Evolutionary conservation across 2,797 vertebrate genomes (phyloP), one percentile per base, ranked within the genome.

Genomic region (Thamnophis elegans): DNA sequence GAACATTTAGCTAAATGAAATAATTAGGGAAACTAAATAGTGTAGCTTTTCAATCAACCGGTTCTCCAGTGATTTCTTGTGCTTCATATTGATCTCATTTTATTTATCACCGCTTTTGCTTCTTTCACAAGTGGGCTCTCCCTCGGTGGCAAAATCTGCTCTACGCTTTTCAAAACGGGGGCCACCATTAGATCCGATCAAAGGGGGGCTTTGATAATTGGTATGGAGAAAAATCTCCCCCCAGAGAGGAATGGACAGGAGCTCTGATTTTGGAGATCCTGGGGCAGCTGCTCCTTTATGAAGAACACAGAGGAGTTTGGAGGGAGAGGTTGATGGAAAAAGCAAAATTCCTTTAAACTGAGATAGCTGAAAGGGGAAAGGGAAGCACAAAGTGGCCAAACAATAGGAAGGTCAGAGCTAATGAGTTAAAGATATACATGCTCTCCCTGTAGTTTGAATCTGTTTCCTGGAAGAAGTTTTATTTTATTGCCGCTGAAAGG

Each of bases 391-490:
- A 89, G 53, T 59, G 32, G 91, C 78, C 18, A 85, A 68, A 92
- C 93, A 94, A 88, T 85, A 0, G 0, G 32, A 62, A 91, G 59
- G 85, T 62, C 88, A 93, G 93, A 86, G 10, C 78, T 13, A 90
- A 92, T 56, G 90, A 78, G 85, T 59, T 91, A 90, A 93, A 95
- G 89, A 26, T 92, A 92, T 86, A 32, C 59, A 73, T 1, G 0
- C 4, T 92, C 51, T 91, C 93, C 92, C 91, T 93, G 93, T 0
- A 0, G 65, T 88, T 93, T 91, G 73, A 94, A 87, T 97, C 92
- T 51, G 73, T 95, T 97, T 96, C 96, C 96, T 96, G 96, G 94
- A 96, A 96, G 95, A 96, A 94, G 93, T 95, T 96, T 96, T 93
- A 95, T 95, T 96, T 96, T 93, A 95, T 94, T 97, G 96, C 95